phyloP scores from a whole-genome alignment of 2,113 vertebrate species.

The Struthio camelus region DNA sequence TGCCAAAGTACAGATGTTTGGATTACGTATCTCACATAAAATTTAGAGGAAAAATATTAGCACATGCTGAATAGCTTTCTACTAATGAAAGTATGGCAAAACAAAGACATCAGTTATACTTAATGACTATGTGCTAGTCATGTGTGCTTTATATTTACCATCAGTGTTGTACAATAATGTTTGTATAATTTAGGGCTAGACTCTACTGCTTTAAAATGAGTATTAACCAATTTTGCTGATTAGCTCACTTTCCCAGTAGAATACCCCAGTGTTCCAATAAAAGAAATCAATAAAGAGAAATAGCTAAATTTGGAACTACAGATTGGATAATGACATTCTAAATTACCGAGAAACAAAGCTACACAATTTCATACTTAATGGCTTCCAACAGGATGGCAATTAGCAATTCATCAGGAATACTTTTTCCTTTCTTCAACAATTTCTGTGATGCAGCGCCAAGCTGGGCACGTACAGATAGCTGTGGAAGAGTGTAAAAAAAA shows the following conservation, averaged over 20 bases:
- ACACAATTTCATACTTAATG: constrained; percentile 79
- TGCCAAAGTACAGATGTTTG: not conserved
- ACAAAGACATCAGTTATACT: not conserved
- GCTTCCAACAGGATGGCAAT: constrained; percentile 84
- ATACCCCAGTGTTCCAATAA: not conserved
- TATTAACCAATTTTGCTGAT: not conserved
- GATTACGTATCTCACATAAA: not conserved
- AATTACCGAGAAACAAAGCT: not conserved
- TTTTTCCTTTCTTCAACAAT: constrained; percentile 80
- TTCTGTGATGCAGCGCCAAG: constrained; percentile 78
- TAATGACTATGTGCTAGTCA: not conserved
- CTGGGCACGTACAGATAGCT: constrained; percentile 78
- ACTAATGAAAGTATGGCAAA: not conserved
- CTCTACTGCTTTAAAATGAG: not conserved
- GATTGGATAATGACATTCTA: not conserved
- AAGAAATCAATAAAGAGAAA: not conserved
- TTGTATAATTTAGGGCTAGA: not conserved
- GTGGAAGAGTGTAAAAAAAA: constrained; percentile 6
- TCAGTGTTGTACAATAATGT: not conserved
- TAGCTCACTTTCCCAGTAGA: not conserved
- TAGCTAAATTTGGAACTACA: not conserved
- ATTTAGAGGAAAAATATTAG: not conserved
- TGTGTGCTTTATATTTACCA: not conserved
- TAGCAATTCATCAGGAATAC: constrained; percentile 81
- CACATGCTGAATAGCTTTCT: not conserved